A percentile compares a stretch with the other conserved stretches of the same genome.
Evolutionary conservation across 2,797 vertebrate species (phyloP).

Genomic region (Micromesistius poutassou): DNA sequence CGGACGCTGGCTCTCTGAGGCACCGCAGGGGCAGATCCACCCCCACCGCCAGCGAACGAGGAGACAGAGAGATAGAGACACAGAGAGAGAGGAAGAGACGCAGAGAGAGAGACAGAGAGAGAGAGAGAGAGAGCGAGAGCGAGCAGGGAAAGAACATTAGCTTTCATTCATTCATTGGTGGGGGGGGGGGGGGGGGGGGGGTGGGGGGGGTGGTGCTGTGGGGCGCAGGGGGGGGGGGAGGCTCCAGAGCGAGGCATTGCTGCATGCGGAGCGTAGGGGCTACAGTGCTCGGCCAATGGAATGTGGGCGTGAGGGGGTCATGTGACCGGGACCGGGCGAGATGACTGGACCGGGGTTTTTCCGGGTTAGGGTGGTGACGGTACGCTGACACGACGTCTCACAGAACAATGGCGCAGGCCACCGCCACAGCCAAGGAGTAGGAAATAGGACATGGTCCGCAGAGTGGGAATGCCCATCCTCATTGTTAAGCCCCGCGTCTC

Average conservation of each 20-base stretch:
- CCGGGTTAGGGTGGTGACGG: slow-evolving; percentile 37
- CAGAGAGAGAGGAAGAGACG: background rate
- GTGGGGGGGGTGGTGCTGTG: slow-evolving; percentile 30
- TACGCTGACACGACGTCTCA: slow-evolving; percentile 34
- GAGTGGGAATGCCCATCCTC: background rate
- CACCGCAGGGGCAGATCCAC: too few relatives aligned
- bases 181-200: slow-evolving; percentile 24
- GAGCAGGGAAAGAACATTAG: background rate
- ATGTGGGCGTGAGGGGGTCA: slow-evolving; percentile 56
- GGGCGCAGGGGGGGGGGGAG: slow-evolving; percentile 29
- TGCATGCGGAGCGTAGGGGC: slow-evolving; percentile 29
- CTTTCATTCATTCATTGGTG: background rate
- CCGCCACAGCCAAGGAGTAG: slow-evolving; percentile 36
- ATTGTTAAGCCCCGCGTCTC: background rate
- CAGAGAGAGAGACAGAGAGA: background rate
- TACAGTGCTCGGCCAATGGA: slow-evolving; percentile 42
- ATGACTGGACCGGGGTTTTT: slow-evolving; percentile 43
- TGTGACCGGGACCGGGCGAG: slow-evolving; percentile 50
- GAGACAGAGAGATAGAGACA: too few relatives aligned
- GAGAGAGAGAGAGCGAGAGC: background rate
- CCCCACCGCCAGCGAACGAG: too few relatives aligned
- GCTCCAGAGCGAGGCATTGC: slow-evolving; percentile 42
- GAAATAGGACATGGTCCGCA: background rate
- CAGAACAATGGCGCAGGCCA: slow-evolving; percentile 11
- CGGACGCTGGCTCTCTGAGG: too few relatives aligned